Conservation (phyloP, 2,888 invertebrate species). For the Tinea trinotella region DNA sequence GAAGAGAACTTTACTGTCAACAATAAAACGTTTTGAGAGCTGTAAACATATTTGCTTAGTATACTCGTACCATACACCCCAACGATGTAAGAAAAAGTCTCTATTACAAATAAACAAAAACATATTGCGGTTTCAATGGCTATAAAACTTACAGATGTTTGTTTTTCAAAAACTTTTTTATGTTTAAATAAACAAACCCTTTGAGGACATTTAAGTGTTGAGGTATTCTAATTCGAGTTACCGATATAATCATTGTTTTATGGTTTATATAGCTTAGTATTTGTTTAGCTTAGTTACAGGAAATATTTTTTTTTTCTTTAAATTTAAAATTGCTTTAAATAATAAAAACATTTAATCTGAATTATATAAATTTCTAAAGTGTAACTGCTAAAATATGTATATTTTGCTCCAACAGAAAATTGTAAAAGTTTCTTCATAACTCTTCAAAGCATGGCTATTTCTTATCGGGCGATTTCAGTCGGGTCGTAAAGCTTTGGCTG, state of each 20-base stretch:
- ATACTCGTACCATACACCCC: neutral
- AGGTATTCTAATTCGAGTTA: too few relatives aligned
- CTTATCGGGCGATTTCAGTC: neutral
- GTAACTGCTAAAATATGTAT: neutral
- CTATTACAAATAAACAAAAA: neutral
- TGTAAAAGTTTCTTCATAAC: neutral
- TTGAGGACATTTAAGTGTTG: too few relatives aligned
- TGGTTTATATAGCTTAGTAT: too few relatives aligned
- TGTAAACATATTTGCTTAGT: slow-evolving; percentile 2
- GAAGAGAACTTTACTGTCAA: neutral
- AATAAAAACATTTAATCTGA: too few relatives aligned
- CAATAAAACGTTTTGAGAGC: neutral
- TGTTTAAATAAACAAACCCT: too few relatives aligned
- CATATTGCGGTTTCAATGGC: neutral
- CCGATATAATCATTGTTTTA: too few relatives aligned
- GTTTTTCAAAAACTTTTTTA: neutral
- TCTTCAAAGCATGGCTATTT: neutral
- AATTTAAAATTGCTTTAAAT: too few relatives aligned
- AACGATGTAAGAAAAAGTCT: neutral
- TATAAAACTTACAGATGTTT: neutral
- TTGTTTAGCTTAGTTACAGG: too few relatives aligned
- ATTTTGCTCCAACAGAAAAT: neutral
- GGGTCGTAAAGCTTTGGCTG: neutral
- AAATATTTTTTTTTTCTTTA: too few relatives aligned
- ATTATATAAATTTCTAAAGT: neutral